Base-by-base conservation (phyloP, 2,888 invertebrate species). In the Flabesymbios commensalis region DNA sequence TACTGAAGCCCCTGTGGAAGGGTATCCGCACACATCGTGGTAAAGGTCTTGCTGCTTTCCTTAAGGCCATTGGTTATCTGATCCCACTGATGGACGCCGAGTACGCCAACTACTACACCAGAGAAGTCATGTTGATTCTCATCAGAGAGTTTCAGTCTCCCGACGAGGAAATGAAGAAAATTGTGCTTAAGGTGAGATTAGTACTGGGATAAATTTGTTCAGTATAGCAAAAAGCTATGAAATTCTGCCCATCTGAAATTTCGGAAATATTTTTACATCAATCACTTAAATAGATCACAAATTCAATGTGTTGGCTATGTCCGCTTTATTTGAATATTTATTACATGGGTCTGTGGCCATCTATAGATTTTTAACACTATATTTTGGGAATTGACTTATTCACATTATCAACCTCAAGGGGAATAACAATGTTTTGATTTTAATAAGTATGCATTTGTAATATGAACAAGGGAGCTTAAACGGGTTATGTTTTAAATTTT, bases 141-240 rank as follows among this genome's bases (percentile, higher is more conserved):
- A 98, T 99, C 75, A 89, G 99, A 84, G 99, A 99, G 86, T 99
- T 99, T 84, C 97, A 97, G 84, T 98, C 98, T 60, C 99, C 99
- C 0, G 99, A 99, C 83, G 99, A 99, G 83, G 99, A 99, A 87
- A 99, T 99, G 99, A 99, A 99, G 84, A 99, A 99, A 82, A 99
- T 99, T 85, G 99, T 99, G 0, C 86, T 99, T 68, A 99, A 99
- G 87, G 64, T 61, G n/a, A n/a, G n/a, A n/a, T n/a, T 7, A 24
- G 17, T 36, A 93, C 90, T n/a, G 48, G 26, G 14, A 14, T 24
- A n/a, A n/a, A n/a, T n/a, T n/a, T n/a, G n/a, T n/a, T n/a, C n/a
- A n/a, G n/a, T n/a, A n/a, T n/a, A n/a, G n/a, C n/a, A n/a, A n/a
- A n/a, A n/a, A n/a, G n/a, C n/a, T n/a, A n/a, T n/a, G n/a, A n/a